Evolutionary conservation across 2,888 invertebrate species (phyloP).

Genomic region (Melipona beecheii): DNA sequence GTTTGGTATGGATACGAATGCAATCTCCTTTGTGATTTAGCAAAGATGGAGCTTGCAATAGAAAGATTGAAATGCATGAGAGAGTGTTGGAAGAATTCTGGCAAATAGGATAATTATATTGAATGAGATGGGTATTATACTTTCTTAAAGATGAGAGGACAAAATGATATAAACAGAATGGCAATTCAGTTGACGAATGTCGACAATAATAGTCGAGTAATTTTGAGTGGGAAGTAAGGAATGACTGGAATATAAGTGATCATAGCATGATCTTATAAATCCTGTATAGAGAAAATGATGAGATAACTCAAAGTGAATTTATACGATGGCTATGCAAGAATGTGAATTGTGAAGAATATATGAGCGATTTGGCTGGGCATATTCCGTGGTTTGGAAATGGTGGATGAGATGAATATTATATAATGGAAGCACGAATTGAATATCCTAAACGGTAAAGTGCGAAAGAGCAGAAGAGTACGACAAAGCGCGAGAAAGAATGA

Average conservation of each 20-base stretch:
- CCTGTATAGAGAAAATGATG: no score
- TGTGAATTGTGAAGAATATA: no score
- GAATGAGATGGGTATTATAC: slow-evolving; percentile 11
- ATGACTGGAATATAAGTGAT: slow-evolving; percentile 19
- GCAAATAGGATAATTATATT: neutral
- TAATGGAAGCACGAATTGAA: no score
- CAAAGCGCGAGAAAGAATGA: no score
- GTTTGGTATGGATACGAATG: neutral
- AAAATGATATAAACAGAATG: slow-evolving; percentile 32
- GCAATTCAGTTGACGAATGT: neutral
- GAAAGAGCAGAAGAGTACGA: no score
- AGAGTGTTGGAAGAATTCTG: neutral
- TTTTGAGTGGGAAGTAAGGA: slow-evolving; percentile 8
- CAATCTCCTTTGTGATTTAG: neutral
- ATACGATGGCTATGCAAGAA: no score
- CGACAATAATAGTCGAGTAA: no score
- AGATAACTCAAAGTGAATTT: no score
- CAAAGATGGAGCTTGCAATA: neutral
- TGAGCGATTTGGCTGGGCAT: no score
- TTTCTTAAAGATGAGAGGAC: neutral
- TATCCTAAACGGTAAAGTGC: no score
- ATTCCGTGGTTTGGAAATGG: no score
- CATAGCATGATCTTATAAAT: slow-evolving; percentile 2
- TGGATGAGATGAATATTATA: no score
- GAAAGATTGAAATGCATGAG: neutral